Evolutionary conservation across 2,888 invertebrate species (phyloP).

Genomic region (Craniophora ligustri): DNA sequence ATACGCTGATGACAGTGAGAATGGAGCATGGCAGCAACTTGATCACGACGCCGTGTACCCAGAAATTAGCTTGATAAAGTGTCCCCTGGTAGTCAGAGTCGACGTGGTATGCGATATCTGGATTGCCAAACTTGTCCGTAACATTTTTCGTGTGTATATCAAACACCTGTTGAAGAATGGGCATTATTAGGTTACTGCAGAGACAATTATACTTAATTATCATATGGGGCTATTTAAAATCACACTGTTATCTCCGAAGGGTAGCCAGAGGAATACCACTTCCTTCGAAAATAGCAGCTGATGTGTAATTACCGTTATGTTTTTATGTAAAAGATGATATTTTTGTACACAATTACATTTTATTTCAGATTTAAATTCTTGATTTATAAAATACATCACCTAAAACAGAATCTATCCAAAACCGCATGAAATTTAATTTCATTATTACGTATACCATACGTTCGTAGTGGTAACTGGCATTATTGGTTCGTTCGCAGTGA

Average conservation of each 20-base stretch:
- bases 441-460: too few relatives aligned
- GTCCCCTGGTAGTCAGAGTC: slow-evolving; percentile 89
- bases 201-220: neutral
- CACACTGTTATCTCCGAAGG: too few relatives aligned
- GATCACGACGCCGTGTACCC: slow-evolving; percentile 94
- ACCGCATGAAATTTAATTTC: too few relatives aligned
- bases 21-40: slow-evolving; percentile 94
- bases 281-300: too few relatives aligned
- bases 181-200: neutral
- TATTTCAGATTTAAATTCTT: too few relatives aligned
- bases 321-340: too few relatives aligned
- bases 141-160: slow-evolving; percentile 84
- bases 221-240: neutral
- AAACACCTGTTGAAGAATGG: slow-evolving; percentile 73
- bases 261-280: too few relatives aligned
- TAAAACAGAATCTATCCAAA: too few relatives aligned
- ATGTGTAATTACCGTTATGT: too few relatives aligned
- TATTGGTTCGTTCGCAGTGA: neutral
- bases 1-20: slow-evolving; percentile 92
- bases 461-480: neutral
- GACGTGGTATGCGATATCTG: slow-evolving; percentile 78
- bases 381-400: too few relatives aligned
- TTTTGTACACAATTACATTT: too few relatives aligned
- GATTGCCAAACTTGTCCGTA: slow-evolving; percentile 77
- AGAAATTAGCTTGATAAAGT: slow-evolving; percentile 92